These are phyloP conservation scores for Camarhynchus parvulus DNA, from an alignment of 2,113 vertebrate species.

Conservation along the genomic window DNA sequence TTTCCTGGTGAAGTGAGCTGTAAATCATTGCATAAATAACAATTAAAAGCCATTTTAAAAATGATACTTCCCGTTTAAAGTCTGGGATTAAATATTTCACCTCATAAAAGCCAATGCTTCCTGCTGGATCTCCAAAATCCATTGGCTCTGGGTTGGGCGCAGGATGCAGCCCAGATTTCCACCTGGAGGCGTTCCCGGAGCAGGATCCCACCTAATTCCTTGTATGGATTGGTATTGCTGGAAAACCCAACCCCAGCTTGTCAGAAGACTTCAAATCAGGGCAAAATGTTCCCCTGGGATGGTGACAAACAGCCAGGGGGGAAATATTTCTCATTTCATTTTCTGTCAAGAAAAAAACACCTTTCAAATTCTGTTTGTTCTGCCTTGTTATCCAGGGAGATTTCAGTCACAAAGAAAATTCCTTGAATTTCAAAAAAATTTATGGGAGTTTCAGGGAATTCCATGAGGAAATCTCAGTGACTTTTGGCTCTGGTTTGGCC, in stretches of 20 bases:
- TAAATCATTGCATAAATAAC: not conserved
- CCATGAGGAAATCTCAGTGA: not conserved
- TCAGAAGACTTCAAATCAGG: not conserved
- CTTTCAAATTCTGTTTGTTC: not conserved
- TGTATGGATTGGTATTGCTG: not conserved
- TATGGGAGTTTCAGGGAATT: not conserved
- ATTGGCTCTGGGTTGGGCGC: not conserved
- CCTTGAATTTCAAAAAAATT: not conserved
- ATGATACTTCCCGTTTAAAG: not conserved
- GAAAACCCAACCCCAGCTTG: not conserved
- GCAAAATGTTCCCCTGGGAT: not conserved
- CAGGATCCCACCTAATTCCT: not conserved
- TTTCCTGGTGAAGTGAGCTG: not conserved
- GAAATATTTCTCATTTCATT: not conserved
- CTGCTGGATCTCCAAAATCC: not conserved
- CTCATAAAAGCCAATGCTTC: not conserved
- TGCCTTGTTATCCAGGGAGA: not conserved
- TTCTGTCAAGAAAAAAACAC: not conserved
- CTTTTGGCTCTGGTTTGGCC: not conserved
- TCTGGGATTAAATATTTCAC: not conserved
- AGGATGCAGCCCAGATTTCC: not conserved
- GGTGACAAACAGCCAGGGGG: not conserved
- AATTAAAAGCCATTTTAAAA: not conserved
- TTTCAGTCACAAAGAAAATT: not conserved
- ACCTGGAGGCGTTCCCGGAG: not conserved